phyloP scores from a whole-genome alignment of 2,113 vertebrate species.

The Rallus limicola region DNA sequence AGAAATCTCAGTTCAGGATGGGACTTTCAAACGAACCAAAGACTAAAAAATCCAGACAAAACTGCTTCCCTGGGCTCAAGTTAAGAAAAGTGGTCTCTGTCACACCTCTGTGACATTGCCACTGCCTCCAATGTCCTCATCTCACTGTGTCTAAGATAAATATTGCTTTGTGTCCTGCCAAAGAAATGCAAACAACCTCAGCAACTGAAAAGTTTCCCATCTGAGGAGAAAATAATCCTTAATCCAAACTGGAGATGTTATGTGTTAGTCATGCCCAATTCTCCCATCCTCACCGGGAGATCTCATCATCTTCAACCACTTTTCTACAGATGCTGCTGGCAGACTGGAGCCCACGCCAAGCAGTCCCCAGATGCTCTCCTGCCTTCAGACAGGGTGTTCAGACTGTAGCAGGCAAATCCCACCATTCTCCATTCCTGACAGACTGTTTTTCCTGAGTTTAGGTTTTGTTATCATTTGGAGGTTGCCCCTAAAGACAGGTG shows the following conservation, averaged over 20 bases:
- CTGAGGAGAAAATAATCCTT: not conserved
- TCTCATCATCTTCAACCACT: not conserved
- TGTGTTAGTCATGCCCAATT: accelerated
- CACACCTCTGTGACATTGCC: not conserved
- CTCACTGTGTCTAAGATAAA: not conserved
- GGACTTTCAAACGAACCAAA: not conserved
- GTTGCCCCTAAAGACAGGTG: not conserved
- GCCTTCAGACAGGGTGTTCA: not conserved
- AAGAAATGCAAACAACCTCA: not conserved
- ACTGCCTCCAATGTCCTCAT: not conserved
- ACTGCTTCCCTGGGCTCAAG: not conserved
- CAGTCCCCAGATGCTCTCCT: not conserved
- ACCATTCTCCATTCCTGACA: not conserved
- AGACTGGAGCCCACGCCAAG: not conserved
- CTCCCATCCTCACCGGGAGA: not conserved
- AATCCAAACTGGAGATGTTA: not conserved
- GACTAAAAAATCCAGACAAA: not conserved
- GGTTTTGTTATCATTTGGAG: not conserved
- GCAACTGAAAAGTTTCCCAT: not conserved
- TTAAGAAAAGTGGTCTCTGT: not conserved
- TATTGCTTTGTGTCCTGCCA: not conserved
- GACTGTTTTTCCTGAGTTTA: not conserved
- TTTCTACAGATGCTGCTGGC: not conserved
- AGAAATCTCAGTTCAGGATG: not conserved
- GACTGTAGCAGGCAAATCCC: not conserved